A percentile compares a stretch with the other conserved stretches of the same genome.
These are phyloP conservation scores for Cheilosia urbana DNA, from an alignment of 2,888 invertebrate genomes.

Conservation along the genomic window DNA sequence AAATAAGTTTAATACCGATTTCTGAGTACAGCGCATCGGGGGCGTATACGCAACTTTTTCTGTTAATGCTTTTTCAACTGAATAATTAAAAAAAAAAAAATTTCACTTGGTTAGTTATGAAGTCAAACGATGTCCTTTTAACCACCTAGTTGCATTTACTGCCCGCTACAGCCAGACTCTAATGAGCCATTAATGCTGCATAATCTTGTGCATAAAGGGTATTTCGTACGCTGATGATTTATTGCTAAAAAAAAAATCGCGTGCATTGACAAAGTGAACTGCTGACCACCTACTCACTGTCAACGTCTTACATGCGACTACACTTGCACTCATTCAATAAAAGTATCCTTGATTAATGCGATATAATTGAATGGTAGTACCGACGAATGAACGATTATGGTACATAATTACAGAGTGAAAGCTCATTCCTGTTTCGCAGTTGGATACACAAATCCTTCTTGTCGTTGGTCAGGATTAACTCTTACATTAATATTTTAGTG, in stretches of 20 bases:
- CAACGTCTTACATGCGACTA: constrained; percentile 1
- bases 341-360: constrained; percentile 47
- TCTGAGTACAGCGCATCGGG: background rate
- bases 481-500: constrained; percentile 40
- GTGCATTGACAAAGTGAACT: background rate
- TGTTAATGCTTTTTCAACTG: background rate
- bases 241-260: background rate
- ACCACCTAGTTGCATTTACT: background rate
- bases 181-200: background rate
- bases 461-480: constrained; percentile 68
- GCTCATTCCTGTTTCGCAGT: constrained; percentile 72
- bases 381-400: constrained; percentile 36
- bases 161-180: background rate
- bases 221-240: background rate
- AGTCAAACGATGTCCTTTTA: too few relatives aligned
- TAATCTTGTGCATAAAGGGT: background rate
- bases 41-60: constrained; percentile 20
- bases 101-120: too few relatives aligned
- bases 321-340: constrained; percentile 31
- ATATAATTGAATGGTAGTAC: constrained; percentile 26
- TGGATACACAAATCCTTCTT: constrained; percentile 64
- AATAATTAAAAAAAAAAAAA: background rate
- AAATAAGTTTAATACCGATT: too few relatives aligned
- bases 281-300: constrained; percentile 31
- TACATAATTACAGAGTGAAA: constrained; percentile 70